Evolutionary conservation across 2,113 vertebrate genomes (phyloP), one percentile per base, ranked within the genome.

Genomic region (Mirounga angustirostris): DNA sequence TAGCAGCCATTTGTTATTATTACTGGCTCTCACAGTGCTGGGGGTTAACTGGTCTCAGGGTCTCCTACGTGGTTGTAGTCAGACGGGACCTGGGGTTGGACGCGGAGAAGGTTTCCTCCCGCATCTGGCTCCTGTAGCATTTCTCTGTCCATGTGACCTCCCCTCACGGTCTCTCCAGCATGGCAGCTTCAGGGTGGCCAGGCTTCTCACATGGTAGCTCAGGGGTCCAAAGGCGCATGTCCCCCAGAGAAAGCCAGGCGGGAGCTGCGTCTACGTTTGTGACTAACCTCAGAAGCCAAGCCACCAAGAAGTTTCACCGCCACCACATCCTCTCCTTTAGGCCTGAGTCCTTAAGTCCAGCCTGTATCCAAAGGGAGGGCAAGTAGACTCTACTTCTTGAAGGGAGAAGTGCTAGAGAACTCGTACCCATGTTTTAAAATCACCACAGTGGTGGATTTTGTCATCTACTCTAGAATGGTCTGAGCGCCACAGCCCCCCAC

Each of bases 71-170:
- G 65, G 50, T 28, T 50, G n/a, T 15, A 13, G 40, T 33, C 81
- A 65, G 73, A 79, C 43, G 46, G 43, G 16, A 36, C 56, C 63
- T 33, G 11, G 15, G 65, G 58, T 14, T 24, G 56, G 46, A 46
- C 67, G 7, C 5, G 0, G 1, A 33, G 36, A 67, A 56, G 59
- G 36, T 16, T 24, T 46, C 46, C 43, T 90, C 30, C 15, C 59
- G 21, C 59, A 8, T 52, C 10, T 43, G 40, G 58, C 54, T 84
- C n/a, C 67, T 36, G 12, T 33, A n/a, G 13, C 58, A 11, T n/a
- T 40, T 36, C 74, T 7, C 0, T 52, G 56, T 43, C 63, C 40
- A 9, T 1, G 33, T 30, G 14, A 4, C 21, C 63, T 28, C 71
- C 81, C 33, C 73, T 52, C 22, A 4, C 3, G 30, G 56, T 15